Conservation (phyloP, 1,140 invertebrate species). For the Brachionus rotundiformis region DNA sequence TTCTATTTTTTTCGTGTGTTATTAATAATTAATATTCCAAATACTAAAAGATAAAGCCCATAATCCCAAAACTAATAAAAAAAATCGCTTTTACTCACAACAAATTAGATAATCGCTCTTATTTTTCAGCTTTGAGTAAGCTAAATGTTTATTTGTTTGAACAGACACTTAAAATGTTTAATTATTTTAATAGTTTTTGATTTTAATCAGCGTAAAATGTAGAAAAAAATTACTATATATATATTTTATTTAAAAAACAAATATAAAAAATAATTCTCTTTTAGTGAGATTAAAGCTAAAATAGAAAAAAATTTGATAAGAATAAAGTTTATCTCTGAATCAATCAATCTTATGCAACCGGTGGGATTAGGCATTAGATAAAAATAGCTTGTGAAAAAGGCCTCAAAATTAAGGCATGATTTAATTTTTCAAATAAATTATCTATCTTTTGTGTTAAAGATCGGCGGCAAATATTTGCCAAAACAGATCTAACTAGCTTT, state of each 20-base stretch:
- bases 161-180: not conserved
- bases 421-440: not conserved
- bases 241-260: too few species aligned
- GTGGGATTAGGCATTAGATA: not conserved
- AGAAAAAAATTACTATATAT: too few species aligned
- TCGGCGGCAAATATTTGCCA: too few species aligned
- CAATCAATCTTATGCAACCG: not conserved
- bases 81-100: not conserved
- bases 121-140: too few species aligned
- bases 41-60: not conserved
- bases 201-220: too few species aligned
- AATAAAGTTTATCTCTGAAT: not conserved
- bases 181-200: too few species aligned
- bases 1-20: slow-evolving; percentile 17
- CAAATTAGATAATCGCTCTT: not conserved
- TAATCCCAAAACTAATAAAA: slow-evolving; percentile 41
- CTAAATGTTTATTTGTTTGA: too few species aligned
- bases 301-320: too few species aligned
- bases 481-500: too few species aligned
- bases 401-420: not conserved
- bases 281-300: too few species aligned
- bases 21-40: slow-evolving; percentile 42
- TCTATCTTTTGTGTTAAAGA: too few species aligned
- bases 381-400: not conserved
- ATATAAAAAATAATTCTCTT: too few species aligned